Evolutionary conservation across 2,888 invertebrate genomes (phyloP), one percentile per base, ranked within the genome.

Genomic region (Yponomeuta cagnagella): DNA sequence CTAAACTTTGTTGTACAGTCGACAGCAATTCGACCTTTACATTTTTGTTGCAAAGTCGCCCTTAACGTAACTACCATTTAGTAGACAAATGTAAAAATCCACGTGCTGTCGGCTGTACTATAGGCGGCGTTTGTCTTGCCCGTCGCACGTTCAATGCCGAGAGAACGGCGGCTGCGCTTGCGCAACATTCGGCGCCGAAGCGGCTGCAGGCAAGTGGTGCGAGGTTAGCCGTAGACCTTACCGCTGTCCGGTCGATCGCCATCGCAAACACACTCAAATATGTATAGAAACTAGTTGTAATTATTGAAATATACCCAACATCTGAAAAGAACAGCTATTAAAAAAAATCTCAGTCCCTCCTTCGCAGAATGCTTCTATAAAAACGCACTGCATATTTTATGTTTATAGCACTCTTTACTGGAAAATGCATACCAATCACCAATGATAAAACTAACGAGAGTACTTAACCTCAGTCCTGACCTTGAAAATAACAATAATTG

Each of bases 141-240:
- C 43, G 30, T 31, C 3, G 37, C 48, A 48, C 78, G 83, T 82
- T 85, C 91, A 91, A 89, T 91, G 91, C 84, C 90, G 87, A 91
- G 91, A 91, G 91, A 91, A 77, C 82, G 90, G 87, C 31, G 37
- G 66, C 33, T 52, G 63, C 63, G 73, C 71, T 73, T 72, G 77
- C 78, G 79, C 77, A 72, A 73, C 70, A 69, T 70, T 70, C 72
- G 72, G 73, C 69, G 73, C 77, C 76, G 75, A 79, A 74, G 74
- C 74, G 74, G 71, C 73, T 69, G 77, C 75, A 76, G 73, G 77
- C 82, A 84, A 89, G 82, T 90, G 86, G 89, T 91, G 90, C 91
- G 90, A 90, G 90, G 91, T 87, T 90, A 87, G 75, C 72, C 70
- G 75, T 77, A 82, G 87, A 86, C 88, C 88, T 87, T 87, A 87